Percentiles rank a stretch among this genome's conserved stretches.
These are phyloP conservation scores for Pedicia rivosa DNA, from an alignment of 2,888 invertebrate species.

Conservation along the genomic window DNA sequence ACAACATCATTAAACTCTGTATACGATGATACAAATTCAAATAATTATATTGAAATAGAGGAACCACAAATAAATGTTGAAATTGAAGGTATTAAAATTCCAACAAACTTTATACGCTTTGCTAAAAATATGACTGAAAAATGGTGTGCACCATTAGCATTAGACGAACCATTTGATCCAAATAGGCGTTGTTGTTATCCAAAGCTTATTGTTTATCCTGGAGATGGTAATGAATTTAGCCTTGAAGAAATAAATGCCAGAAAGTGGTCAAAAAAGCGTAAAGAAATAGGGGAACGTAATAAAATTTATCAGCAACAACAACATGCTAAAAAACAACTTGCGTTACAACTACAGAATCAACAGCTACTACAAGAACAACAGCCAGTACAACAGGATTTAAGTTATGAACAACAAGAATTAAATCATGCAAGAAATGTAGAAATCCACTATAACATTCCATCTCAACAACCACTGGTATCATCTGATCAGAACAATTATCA, in stretches of 20 bases:
- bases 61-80: not conserved
- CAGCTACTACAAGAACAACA: conserved; percentile 3
- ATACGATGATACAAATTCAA: conserved; percentile 9
- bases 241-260: conserved; percentile 26
- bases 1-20: conserved; percentile 13
- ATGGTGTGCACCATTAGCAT: conserved; percentile 27
- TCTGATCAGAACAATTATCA: not conserved
- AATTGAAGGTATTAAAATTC: conserved; percentile 16
- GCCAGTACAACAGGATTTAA: too few species aligned
- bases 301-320: conserved; percentile 2
- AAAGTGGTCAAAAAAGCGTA: conserved; percentile 16
- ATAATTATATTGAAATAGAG: conserved; percentile 5
- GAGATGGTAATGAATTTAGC: conserved; percentile 25
- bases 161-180: conserved; percentile 29
- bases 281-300: conserved; percentile 6
- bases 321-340: too few species aligned
- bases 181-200: conserved; percentile 26
- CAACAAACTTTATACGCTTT: conserved; percentile 24
- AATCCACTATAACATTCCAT: too few species aligned
- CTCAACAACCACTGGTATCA: not conserved
- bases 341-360: not conserved
- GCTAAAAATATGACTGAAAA: conserved; percentile 27
- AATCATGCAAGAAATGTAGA: too few species aligned
- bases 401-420: too few species aligned
- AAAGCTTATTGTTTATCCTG: conserved; percentile 26